Percentiles rank a stretch among this genome's conserved stretches.
phyloP scores from a whole-genome alignment of 2,797 vertebrate species.

The Prionace glauca region DNA sequence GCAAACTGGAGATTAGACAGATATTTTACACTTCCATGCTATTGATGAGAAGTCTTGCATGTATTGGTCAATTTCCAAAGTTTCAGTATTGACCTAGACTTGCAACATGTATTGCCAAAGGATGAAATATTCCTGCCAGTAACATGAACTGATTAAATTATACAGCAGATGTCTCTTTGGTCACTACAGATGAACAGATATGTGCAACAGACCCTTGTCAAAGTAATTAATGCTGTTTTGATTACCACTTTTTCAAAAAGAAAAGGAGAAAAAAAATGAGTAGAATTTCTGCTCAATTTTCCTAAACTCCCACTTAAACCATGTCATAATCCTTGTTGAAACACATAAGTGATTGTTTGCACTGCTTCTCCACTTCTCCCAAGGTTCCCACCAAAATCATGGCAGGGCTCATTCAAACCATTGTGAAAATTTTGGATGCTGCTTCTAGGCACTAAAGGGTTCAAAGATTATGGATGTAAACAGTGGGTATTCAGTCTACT shows the following conservation, averaged over 20 bases:
- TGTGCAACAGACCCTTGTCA: not conserved
- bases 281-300: not conserved
- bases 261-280: not conserved
- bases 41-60: not conserved
- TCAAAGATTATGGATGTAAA: not conserved
- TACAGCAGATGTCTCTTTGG: not conserved
- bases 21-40: not conserved
- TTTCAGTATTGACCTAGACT: not conserved
- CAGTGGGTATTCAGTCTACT: not conserved
- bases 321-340: not conserved
- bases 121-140: not conserved
- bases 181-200: not conserved
- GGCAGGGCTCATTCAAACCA: not conserved
- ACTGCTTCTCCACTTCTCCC: not conserved
- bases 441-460: not conserved
- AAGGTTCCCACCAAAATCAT: not conserved
- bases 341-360: not conserved
- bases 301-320: not conserved
- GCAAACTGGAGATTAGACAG: not conserved
- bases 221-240: not conserved
- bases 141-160: not conserved
- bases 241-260: not conserved
- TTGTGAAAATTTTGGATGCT: too few relatives aligned
- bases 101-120: not conserved
- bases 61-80: not conserved